Percentiles rank a stretch among this genome's conserved stretches.
Evolutionary conservation across 2,113 vertebrate genomes (phyloP).

Genomic region (Amia ocellicauda): DNA sequence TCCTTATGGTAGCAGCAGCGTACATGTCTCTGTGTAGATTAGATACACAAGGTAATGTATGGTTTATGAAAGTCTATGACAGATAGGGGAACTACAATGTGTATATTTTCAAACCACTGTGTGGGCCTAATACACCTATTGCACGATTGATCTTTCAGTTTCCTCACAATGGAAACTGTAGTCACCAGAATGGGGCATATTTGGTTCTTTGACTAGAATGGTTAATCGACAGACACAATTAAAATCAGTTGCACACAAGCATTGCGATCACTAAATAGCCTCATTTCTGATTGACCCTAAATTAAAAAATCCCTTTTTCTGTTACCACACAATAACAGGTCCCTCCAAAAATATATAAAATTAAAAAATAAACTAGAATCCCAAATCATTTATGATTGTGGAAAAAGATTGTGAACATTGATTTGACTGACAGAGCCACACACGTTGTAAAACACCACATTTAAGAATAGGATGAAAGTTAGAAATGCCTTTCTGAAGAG

Average conservation of each 20-base stretch:
- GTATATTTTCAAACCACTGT: not conserved
- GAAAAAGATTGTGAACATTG: too few relatives aligned
- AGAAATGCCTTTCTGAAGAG: too few relatives aligned
- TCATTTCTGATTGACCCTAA: not conserved
- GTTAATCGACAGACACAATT: too few relatives aligned
- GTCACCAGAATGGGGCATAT: not conserved
- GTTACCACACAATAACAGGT: not conserved
- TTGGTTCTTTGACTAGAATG: not conserved
- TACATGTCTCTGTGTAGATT: not conserved
- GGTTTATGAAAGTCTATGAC: not conserved
- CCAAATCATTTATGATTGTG: too few relatives aligned
- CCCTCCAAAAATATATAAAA: not conserved
- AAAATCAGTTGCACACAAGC: too few relatives aligned
- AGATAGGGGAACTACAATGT: not conserved
- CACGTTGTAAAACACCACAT: too few relatives aligned
- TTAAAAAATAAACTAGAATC: too few relatives aligned
- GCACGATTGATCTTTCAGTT: not conserved
- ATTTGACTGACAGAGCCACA: too few relatives aligned
- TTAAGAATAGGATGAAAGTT: too few relatives aligned
- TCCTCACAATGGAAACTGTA: not conserved
- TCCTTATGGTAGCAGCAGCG: not conserved
- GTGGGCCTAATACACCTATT: not conserved
- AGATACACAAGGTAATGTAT: not conserved
- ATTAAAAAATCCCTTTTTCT: not conserved
- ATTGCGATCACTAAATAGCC: not conserved